Conservation (phyloP, 2,888 invertebrate species). For the Ennomos quercinarius region DNA sequence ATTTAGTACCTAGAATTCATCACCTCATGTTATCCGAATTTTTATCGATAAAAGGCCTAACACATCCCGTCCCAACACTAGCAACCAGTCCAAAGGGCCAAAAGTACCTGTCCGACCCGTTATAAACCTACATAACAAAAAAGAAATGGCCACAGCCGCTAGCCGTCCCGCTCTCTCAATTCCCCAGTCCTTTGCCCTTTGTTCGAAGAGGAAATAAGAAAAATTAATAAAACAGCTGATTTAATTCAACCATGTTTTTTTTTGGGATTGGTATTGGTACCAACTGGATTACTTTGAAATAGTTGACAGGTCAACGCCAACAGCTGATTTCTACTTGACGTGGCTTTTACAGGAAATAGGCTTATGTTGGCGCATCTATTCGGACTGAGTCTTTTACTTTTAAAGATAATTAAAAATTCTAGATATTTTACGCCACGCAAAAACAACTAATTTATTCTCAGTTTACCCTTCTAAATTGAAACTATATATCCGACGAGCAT, state of each 20-base stretch:
- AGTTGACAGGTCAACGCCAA: constrained; percentile 12
- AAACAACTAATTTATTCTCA: constrained; percentile 28
- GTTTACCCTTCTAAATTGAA: constrained; percentile 43
- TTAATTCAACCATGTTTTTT: constrained; percentile 30
- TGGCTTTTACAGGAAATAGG: constrained; percentile 22
- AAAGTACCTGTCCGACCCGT: constrained; percentile 54
- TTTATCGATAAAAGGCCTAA: constrained; percentile 35
- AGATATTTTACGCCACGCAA: constrained; percentile 33
- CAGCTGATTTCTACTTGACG: constrained; percentile 35
- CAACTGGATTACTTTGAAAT: constrained; percentile 1
- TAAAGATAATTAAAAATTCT: not conserved
- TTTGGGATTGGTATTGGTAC: constrained; percentile 10
- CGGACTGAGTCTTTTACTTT: not conserved
- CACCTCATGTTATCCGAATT: constrained; percentile 7
- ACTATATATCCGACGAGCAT: constrained; percentile 31
- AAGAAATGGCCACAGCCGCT: constrained; percentile 30
- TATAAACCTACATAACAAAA: constrained; percentile 41
- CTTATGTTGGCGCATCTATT: not conserved
- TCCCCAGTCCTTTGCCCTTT: constrained; percentile 26
- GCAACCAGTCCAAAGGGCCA: constrained; percentile 40
- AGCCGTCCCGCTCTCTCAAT: constrained; percentile 18
- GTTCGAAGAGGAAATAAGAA: constrained; percentile 16
- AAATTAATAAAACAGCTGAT: constrained; percentile 42
- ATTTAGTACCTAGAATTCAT: no score
- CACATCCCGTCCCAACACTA: constrained; percentile 41